Evolutionary conservation across 2,113 vertebrate species (phyloP).

Genomic region (Steatornis caripensis): DNA sequence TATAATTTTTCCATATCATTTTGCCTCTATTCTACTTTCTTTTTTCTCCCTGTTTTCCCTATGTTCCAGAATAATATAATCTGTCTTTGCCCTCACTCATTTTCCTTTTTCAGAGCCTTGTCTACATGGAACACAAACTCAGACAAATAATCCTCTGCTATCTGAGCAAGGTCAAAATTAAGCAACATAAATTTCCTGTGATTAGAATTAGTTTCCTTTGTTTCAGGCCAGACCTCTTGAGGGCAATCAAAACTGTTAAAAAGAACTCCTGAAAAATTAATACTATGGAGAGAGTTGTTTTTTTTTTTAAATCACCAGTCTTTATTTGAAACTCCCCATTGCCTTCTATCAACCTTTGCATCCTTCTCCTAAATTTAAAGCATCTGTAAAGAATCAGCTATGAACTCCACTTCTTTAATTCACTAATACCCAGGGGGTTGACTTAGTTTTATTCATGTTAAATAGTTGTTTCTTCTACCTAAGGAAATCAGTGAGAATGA

Average conservation of each 20-base stretch:
- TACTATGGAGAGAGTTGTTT: neutral
- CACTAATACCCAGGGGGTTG: neutral
- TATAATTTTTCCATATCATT: neutral
- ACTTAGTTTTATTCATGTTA: neutral
- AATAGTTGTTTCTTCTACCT: conserved; percentile 1
- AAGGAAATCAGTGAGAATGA: neutral
- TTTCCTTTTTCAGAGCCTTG: neutral
- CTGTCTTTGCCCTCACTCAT: neutral
- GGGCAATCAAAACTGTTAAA: neutral
- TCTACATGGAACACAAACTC: neutral
- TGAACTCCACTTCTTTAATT: neutral
- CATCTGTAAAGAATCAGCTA: neutral
- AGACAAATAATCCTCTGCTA: neutral
- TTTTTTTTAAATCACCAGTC: neutral
- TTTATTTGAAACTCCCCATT: conserved; percentile 1
- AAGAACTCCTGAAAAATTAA: conserved; percentile 27
- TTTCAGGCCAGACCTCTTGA: neutral
- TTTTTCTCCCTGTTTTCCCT: neutral
- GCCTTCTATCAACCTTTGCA: neutral
- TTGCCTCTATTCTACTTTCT: neutral
- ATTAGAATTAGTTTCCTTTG: conserved; percentile 20
- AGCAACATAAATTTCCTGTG: conserved; percentile 20
- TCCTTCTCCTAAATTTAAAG: conserved; percentile 1
- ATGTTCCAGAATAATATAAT: neutral
- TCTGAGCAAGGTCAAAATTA: conserved; percentile 25